A percentile compares a stretch with the other conserved stretches of the same genome.
These are phyloP conservation scores for Boloria selene DNA, from an alignment of 2,888 invertebrate species.

Conservation along the genomic window DNA sequence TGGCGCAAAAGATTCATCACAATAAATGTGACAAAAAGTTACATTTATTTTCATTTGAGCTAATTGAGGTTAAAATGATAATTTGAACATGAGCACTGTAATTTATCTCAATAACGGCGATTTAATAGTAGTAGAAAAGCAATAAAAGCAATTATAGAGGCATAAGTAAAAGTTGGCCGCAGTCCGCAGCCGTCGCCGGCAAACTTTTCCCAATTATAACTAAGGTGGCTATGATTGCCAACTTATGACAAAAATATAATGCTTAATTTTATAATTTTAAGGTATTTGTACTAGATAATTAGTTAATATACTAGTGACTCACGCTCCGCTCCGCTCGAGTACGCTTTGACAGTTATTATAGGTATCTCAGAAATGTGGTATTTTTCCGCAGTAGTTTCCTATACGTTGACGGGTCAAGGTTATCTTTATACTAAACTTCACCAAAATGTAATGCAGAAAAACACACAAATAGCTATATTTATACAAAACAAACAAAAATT, in stretches of 20 bases:
- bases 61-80: conserved; percentile 25
- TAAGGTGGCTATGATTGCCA: conserved; percentile 60
- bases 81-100: conserved; percentile 30
- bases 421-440: too few species aligned
- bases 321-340: too few species aligned
- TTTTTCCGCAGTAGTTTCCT: too few species aligned
- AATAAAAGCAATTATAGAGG: conserved; percentile 72
- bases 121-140: conserved; percentile 58
- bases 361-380: too few species aligned
- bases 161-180: conserved; percentile 73
- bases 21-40: conserved; percentile 9
- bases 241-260: conserved; percentile 26
- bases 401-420: too few species aligned
- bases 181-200: conserved; percentile 62
- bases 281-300: not conserved
- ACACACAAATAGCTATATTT: too few species aligned
- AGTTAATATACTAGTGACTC: too few species aligned
- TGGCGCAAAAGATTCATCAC: not conserved
- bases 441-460: too few species aligned
- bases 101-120: conserved; percentile 48
- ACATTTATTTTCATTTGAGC: conserved; percentile 14
- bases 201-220: conserved; percentile 71
- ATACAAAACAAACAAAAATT: too few species aligned
- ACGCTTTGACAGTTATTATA: too few species aligned
- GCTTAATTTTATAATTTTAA: not conserved